These are phyloP conservation scores for Nasonovia ribisnigri DNA, from an alignment of 2,888 invertebrate species.

Conservation along the genomic window DNA sequence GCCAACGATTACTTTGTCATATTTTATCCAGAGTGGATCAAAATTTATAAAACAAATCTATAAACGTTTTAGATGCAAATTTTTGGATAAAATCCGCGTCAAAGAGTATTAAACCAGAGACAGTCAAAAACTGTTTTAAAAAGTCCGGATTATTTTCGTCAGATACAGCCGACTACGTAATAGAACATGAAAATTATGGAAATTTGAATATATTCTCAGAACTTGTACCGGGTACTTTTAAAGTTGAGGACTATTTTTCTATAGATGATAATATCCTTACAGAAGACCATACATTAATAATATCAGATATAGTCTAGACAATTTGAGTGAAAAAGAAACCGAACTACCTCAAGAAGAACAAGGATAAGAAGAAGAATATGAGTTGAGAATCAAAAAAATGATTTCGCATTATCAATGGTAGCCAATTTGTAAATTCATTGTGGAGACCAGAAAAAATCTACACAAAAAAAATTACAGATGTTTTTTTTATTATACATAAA, in stretches of 20 bases:
- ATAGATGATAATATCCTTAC: no score
- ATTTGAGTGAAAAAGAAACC: no score
- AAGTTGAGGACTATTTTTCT: conserved; percentile 1
- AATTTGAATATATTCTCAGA: not conserved
- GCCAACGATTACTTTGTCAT: conserved; percentile 19
- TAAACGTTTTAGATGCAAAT: conserved; percentile 36
- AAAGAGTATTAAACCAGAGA: not conserved
- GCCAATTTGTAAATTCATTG: no score
- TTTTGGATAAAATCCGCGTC: not conserved
- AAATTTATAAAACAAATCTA: not conserved
- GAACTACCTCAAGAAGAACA: no score
- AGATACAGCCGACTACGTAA: not conserved
- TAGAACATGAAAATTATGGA: not conserved
- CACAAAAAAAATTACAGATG: no score
- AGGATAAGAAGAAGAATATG: no score
- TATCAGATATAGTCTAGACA: no score
- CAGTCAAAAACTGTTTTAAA: conserved; percentile 20
- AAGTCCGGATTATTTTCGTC: conserved; percentile 13
- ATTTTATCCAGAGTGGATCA: conserved; percentile 35
- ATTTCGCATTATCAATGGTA: no score
- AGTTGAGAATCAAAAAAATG: no score
- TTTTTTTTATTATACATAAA: no score
- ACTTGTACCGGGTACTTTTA: not conserved
- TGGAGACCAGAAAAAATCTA: no score
- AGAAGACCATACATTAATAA: no score